Evolutionary conservation across 2,888 invertebrate species (phyloP).

Genomic region (Melinopterus prodromus): DNA sequence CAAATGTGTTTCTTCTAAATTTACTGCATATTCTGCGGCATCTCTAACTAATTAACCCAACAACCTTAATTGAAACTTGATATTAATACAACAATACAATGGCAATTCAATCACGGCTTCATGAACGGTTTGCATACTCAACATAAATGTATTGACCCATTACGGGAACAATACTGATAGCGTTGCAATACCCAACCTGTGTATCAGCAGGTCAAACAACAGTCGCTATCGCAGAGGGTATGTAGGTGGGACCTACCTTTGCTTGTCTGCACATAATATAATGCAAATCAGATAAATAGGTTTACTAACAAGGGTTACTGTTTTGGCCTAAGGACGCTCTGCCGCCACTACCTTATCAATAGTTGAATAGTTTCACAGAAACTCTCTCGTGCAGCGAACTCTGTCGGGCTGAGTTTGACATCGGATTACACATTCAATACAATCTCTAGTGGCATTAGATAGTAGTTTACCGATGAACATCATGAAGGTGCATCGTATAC

Average conservation of each 20-base stretch:
- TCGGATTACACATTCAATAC: constrained; percentile 4
- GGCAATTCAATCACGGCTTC: neutral
- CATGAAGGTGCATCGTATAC: neutral
- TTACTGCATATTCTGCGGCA: too few species aligned
- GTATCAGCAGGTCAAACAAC: neutral
- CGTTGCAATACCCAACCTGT: neutral
- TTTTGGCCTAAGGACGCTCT: neutral
- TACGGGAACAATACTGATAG: neutral
- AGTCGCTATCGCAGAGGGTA: neutral
- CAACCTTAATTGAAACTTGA: too few species aligned
- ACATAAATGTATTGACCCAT: neutral
- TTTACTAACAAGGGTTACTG: constrained; percentile 4
- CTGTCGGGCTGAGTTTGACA: neutral
- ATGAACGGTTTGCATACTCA: neutral
- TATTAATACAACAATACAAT: neutral
- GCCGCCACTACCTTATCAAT: neutral
- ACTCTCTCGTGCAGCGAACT: neutral
- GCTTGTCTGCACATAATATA: neutral
- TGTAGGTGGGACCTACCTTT: neutral
- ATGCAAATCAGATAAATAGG: neutral
- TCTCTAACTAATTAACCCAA: too few species aligned
- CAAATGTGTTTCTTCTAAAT: too few species aligned
- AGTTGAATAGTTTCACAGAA: neutral
- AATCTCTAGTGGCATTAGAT: constrained; percentile 4
- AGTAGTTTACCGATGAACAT: neutral